Conservation (phyloP, 2,113 vertebrate genomes). For the Ailuropoda melanoleuca region DNA sequence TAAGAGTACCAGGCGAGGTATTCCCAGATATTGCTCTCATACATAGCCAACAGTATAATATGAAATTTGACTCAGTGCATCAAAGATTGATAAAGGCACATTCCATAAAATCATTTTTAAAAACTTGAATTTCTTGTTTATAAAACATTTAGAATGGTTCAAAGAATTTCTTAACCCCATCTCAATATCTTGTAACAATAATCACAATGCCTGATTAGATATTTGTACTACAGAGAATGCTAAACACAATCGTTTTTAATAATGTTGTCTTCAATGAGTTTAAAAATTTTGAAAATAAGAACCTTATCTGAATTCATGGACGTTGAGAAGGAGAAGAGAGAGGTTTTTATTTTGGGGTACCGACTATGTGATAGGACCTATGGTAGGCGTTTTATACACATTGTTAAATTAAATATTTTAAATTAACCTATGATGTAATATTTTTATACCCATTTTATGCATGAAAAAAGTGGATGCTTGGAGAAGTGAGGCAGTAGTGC, state of each 20-base stretch:
- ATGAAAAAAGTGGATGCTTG: background rate
- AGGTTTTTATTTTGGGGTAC: background rate
- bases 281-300: background rate
- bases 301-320: background rate
- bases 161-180: background rate
- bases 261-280: background rate
- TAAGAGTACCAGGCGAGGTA: background rate
- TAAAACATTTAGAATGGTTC: background rate
- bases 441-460: background rate
- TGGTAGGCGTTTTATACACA: background rate
- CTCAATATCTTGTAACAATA: background rate
- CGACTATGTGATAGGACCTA: background rate
- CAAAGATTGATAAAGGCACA: background rate
- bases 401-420: background rate
- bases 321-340: background rate
- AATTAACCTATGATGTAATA: background rate
- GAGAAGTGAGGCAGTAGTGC: background rate
- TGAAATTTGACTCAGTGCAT: background rate
- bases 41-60: background rate
- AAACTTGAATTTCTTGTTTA: background rate
- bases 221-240: background rate
- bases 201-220: background rate
- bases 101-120: conserved; percentile 1
- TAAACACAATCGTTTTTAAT: background rate
- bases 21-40: background rate